phyloP scores from a whole-genome alignment of 2,888 invertebrate genomes.

The Tolmerus cingulatus region DNA sequence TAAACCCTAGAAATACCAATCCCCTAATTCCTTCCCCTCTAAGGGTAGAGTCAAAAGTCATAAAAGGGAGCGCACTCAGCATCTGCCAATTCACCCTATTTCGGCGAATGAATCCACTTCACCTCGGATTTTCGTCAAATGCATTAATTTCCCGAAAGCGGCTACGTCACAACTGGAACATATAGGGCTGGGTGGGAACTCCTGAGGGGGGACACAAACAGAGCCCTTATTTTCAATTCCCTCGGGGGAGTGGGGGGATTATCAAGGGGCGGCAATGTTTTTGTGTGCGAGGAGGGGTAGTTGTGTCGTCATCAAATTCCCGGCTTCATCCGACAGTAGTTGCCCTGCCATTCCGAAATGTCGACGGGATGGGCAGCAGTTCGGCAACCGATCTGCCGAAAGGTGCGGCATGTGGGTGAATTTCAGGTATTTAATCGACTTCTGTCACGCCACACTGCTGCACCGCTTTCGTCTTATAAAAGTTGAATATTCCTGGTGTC shows the following conservation, averaged over 20 bases:
- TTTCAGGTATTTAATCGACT: not conserved
- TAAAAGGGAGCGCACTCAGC: not conserved
- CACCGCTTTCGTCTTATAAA: not conserved
- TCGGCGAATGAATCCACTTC: slow-evolving; percentile 1
- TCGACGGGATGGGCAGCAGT: not conserved
- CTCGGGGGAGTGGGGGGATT: not conserved
- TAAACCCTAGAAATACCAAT: not conserved
- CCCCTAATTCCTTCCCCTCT: not conserved
- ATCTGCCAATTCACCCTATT: not conserved
- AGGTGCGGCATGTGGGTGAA: slow-evolving; percentile 1
- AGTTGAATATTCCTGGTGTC: not conserved
- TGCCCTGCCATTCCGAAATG: not conserved
- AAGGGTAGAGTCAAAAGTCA: not conserved
- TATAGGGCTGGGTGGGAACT: not conserved
- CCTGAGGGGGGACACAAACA: not conserved
- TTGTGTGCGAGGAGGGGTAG: not conserved
- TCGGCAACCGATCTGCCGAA: not conserved
- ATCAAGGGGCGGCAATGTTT: not conserved
- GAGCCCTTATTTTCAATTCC: not conserved
- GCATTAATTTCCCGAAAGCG: slow-evolving; percentile 2
- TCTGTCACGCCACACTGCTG: not conserved
- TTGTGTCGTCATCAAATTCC: not conserved
- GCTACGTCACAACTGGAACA: not conserved
- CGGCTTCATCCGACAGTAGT: not conserved
- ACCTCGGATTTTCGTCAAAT: slow-evolving; percentile 11